These are phyloP conservation scores for Blera fallax DNA, from an alignment of 2,888 invertebrate species.

Conservation along the genomic window DNA sequence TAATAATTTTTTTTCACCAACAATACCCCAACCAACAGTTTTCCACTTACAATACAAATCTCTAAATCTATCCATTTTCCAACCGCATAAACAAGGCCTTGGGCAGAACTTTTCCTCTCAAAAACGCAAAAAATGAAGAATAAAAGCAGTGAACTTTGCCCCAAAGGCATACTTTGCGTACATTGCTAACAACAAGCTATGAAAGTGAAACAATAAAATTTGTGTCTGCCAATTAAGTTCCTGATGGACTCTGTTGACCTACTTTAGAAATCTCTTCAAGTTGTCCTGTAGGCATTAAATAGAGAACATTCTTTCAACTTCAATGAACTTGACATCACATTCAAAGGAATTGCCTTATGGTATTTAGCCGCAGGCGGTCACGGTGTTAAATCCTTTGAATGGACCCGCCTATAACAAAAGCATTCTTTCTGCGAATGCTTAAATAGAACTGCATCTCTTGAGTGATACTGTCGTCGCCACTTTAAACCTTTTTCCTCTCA, in stretches of 20 bases:
- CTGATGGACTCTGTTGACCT: slow-evolving; percentile 56
- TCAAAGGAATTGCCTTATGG: background rate
- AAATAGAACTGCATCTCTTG: background rate
- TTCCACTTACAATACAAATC: background rate
- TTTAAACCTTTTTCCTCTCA: background rate
- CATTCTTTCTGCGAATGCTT: background rate
- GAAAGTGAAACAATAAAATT: slow-evolving; percentile 60
- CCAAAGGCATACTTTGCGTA: slow-evolving; percentile 29
- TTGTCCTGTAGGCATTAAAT: slow-evolving; percentile 2
- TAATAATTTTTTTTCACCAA: background rate
- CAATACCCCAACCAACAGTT: background rate
- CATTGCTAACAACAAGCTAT: slow-evolving; percentile 26
- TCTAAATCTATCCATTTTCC: slow-evolving; percentile 12
- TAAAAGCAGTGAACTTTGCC: slow-evolving; percentile 24
- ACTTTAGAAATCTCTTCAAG: slow-evolving; percentile 27
- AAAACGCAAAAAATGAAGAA: background rate
- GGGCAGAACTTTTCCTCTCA: slow-evolving; percentile 7
- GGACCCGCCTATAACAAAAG: background rate
- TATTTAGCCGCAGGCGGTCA: background rate
- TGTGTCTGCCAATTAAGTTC: slow-evolving; percentile 62
- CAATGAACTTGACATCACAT: slow-evolving; percentile 64
- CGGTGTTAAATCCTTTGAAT: background rate
- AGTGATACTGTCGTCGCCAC: background rate
- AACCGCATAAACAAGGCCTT: slow-evolving; percentile 56
- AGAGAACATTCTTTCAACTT: slow-evolving; percentile 19